These are phyloP conservation scores for Emmelina monodactyla DNA, from an alignment of 2,888 invertebrate species.

Conservation along the genomic window DNA sequence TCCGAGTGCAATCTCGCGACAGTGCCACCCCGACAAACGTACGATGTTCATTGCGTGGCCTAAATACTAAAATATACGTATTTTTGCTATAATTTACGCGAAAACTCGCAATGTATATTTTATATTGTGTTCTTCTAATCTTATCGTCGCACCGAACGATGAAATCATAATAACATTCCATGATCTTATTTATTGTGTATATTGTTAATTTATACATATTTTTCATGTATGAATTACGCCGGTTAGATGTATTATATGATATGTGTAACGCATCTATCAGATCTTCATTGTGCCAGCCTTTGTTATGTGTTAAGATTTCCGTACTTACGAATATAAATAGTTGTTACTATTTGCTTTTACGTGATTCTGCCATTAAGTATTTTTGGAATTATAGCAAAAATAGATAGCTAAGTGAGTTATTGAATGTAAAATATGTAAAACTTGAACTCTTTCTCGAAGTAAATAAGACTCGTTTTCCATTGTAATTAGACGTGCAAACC, in stretches of 20 bases:
- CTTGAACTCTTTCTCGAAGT: conserved; percentile 30
- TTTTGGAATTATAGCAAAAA: conserved; percentile 60
- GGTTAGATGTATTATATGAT: conserved; percentile 40
- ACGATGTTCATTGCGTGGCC: conserved; percentile 25
- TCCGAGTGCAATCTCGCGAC: neutral
- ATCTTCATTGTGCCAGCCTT: conserved; percentile 63
- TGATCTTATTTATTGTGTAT: conserved; percentile 66
- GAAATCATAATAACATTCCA: conserved; percentile 61
- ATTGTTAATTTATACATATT: conserved; percentile 58
- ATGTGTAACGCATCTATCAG: conserved; percentile 52
- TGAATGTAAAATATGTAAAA: conserved; percentile 53
- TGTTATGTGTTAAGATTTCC: conserved; percentile 54
- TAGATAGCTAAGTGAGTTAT: conserved; percentile 37
- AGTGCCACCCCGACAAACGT: neutral
- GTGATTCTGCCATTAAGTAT: conserved; percentile 47
- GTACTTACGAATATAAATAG: conserved; percentile 47
- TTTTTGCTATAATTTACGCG: conserved; percentile 63
- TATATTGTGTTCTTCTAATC: conserved; percentile 34
- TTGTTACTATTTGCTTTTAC: conserved; percentile 49
- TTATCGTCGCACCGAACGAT: conserved; percentile 32
- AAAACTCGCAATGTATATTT: conserved; percentile 45
- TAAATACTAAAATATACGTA: conserved; percentile 46
- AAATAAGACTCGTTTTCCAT: conserved; percentile 19
- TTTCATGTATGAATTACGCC: conserved; percentile 51
- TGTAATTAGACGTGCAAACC: no score